phyloP scores from a whole-genome alignment of 2,113 vertebrate genomes.

The Rhegmatorhina hoffmannsi region DNA sequence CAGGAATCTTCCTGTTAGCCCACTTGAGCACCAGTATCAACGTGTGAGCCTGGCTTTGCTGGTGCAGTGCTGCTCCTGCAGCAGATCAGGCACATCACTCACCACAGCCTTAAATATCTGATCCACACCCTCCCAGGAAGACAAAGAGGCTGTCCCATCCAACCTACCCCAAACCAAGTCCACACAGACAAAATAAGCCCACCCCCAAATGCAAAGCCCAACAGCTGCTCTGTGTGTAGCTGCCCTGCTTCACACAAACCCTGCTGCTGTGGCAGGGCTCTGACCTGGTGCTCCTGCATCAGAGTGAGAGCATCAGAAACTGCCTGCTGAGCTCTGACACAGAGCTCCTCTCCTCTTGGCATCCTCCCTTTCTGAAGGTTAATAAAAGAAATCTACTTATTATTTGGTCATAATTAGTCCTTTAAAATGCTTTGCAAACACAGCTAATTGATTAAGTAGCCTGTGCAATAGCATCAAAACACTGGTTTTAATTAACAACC shows the following conservation, averaged over 20 bases:
- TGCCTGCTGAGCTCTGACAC: constrained; percentile 23
- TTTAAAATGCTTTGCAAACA: constrained; percentile 61
- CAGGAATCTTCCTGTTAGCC: neutral
- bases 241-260: neutral
- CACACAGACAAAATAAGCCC: neutral
- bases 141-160: neutral
- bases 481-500: constrained; percentile 59
- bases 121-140: neutral
- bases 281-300: neutral
- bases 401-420: constrained; percentile 21
- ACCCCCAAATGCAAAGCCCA: neutral
- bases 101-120: neutral
- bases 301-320: neutral
- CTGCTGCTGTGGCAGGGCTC: neutral
- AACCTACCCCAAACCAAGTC: neutral
- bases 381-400: constrained; percentile 30
- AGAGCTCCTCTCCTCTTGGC: neutral
- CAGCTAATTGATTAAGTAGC: constrained; percentile 60
- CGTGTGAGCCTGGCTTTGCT: accelerated
- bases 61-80: neutral
- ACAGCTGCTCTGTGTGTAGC: neutral
- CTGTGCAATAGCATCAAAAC: constrained; percentile 57
- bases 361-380: constrained; percentile 9
- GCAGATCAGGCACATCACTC: accelerated
- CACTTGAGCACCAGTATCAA: accelerated